phyloP scores from a whole-genome alignment of 2,113 vertebrate species.

The Gambusia affinis region DNA sequence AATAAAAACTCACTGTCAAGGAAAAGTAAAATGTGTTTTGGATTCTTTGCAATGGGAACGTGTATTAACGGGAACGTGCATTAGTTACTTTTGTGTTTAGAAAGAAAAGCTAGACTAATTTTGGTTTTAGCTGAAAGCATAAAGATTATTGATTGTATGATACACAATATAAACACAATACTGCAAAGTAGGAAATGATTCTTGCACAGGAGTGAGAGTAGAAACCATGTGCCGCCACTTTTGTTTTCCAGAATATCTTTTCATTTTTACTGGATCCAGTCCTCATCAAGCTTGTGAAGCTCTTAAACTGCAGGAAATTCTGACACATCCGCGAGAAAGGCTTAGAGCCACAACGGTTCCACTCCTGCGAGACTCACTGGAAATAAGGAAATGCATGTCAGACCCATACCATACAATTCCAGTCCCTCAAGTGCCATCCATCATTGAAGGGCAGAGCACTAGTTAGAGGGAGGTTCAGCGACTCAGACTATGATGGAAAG shows the following conservation, averaged over 20 bases:
- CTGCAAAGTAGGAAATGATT: slow-evolving; percentile 69
- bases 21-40: neutral
- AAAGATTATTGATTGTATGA: slow-evolving; percentile 48
- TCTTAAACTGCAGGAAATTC: slow-evolving; percentile 54
- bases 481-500: slow-evolving; percentile 71
- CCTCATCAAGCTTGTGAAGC: slow-evolving; percentile 38
- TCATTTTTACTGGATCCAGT: slow-evolving; percentile 26
- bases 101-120: slow-evolving; percentile 41
- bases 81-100: slow-evolving; percentile 12
- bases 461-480: slow-evolving; percentile 77
- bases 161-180: slow-evolving; percentile 57
- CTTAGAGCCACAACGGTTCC: slow-evolving; percentile 55
- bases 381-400: slow-evolving; percentile 81
- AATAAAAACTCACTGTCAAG: slow-evolving; percentile 23
- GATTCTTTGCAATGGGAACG: neutral
- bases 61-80: slow-evolving; percentile 6
- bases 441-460: slow-evolving; percentile 81
- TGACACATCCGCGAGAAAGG: slow-evolving; percentile 56
- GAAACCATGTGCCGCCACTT: neutral
- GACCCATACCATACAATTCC: slow-evolving; percentile 70
- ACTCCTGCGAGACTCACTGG: slow-evolving; percentile 68
- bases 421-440: slow-evolving; percentile 81
- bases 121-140: slow-evolving; percentile 44
- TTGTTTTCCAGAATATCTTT: slow-evolving; percentile 16
- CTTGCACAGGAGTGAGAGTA: slow-evolving; percentile 1